phyloP scores from a whole-genome alignment of 2,113 vertebrate species.

The Corythornis vintsioides region DNA sequence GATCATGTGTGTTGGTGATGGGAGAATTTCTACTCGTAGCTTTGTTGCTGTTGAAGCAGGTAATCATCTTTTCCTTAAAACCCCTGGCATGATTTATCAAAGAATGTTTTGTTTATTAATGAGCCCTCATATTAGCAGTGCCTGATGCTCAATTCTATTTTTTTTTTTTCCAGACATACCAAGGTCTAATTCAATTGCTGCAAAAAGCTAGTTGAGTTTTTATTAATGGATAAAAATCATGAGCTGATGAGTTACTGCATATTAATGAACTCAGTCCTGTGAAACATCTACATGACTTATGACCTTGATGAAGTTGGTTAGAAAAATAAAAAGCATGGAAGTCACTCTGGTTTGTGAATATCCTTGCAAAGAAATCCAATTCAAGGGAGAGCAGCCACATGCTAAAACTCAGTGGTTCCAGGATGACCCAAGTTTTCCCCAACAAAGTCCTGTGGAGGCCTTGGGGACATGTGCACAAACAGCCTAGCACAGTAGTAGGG shows the following conservation, averaged over 20 bases:
- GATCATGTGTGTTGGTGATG: constrained; percentile 2
- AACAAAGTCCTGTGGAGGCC: not conserved
- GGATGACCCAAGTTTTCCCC: not conserved
- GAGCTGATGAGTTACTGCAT: constrained; percentile 38
- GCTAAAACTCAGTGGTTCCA: not conserved
- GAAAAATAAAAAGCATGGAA: not conserved
- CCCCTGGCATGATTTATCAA: constrained; percentile 55
- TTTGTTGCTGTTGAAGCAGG: constrained; percentile 70
- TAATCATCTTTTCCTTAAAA: constrained; percentile 71
- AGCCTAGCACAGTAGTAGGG: not conserved
- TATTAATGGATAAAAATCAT: constrained; percentile 61
- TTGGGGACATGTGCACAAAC: not conserved
- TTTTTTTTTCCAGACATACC: constrained; percentile 31
- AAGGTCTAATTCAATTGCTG: constrained; percentile 67
- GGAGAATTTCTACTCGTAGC: constrained; percentile 61
- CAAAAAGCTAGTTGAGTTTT: constrained; percentile 53
- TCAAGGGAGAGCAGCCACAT: not conserved
- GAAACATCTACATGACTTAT: constrained; percentile 40
- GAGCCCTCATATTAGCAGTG: constrained; percentile 44
- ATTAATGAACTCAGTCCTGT: constrained; percentile 55
- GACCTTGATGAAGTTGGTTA: constrained; percentile 32
- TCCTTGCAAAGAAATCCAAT: not conserved
- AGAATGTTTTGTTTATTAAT: constrained; percentile 69
- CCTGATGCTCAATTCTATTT: not conserved
- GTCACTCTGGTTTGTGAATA: not conserved